These are phyloP conservation scores for Psophia crepitans DNA, from an alignment of 2,113 vertebrate genomes.

Conservation along the genomic window DNA sequence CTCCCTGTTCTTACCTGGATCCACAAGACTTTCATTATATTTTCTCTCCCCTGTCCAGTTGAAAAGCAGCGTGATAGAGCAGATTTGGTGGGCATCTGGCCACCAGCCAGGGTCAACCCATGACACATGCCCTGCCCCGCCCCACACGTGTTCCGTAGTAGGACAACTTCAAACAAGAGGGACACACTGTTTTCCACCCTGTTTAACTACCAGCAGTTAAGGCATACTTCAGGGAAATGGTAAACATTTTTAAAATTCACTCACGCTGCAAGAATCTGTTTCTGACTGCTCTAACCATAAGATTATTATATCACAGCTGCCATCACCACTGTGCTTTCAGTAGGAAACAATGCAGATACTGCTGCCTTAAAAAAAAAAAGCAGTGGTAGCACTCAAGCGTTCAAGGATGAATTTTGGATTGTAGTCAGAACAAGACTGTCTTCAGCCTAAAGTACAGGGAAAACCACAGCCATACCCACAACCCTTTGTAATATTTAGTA, in stretches of 20 bases:
- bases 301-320: neutral
- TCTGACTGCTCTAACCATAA: neutral
- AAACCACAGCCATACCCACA: neutral
- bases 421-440: neutral
- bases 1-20: too few species aligned
- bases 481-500: neutral
- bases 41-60: too few species aligned
- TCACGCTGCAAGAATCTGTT: neutral
- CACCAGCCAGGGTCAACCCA: too few species aligned
- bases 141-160: fast-evolving
- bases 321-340: neutral
- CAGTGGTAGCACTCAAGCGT: neutral
- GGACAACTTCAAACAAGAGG: neutral
- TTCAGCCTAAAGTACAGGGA: neutral
- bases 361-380: neutral
- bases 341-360: neutral
- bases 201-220: neutral
- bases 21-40: too few species aligned
- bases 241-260: neutral
- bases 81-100: too few species aligned
- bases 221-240: neutral
- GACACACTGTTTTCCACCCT: neutral
- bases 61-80: too few species aligned
- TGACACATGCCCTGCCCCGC: too few species aligned
- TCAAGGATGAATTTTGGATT: neutral